phyloP scores from a whole-genome alignment of 2,888 invertebrate genomes.

The Pomacea canaliculata region DNA sequence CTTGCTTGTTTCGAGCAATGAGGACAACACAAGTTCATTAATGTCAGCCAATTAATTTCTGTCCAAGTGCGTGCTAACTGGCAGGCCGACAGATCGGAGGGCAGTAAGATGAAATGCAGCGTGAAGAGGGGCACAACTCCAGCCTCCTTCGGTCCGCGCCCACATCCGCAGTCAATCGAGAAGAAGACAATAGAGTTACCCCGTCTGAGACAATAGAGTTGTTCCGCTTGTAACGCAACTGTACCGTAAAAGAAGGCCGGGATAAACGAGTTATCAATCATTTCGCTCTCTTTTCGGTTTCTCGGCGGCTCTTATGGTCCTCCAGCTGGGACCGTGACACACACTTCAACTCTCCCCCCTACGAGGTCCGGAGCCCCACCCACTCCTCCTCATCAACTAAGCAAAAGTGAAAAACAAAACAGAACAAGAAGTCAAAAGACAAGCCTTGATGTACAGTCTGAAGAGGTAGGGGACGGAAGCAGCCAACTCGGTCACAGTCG shows the following conservation, averaged over 20 bases:
- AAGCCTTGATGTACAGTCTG: no score
- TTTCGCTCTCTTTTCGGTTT: background rate
- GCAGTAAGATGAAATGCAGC: constrained; percentile 11
- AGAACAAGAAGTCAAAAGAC: no score
- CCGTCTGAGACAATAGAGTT: constrained; percentile 14
- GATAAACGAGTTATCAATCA: constrained; percentile 22
- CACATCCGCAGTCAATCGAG: background rate
- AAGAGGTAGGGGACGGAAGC: no score
- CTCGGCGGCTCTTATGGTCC: background rate
- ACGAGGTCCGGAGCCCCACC: no score
- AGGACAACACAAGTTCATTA: no score
- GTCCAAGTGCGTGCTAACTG: no score
- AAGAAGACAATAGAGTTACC: constrained; percentile 11
- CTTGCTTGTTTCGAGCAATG: no score
- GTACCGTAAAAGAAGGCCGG: constrained; percentile 2
- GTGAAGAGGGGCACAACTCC: constrained; percentile 16
- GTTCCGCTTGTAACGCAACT: constrained; percentile 24
- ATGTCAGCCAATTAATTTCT: no score
- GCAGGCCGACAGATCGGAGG: constrained; percentile 13
- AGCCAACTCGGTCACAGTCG: no score
- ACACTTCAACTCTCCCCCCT: no score
- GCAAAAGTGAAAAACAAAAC: no score
- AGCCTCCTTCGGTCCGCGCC: constrained; percentile 7
- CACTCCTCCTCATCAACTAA: no score
- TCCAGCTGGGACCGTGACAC: background rate